Conservation (phyloP, 1,140 invertebrate species). For the Contarinia nasturtii region DNA sequence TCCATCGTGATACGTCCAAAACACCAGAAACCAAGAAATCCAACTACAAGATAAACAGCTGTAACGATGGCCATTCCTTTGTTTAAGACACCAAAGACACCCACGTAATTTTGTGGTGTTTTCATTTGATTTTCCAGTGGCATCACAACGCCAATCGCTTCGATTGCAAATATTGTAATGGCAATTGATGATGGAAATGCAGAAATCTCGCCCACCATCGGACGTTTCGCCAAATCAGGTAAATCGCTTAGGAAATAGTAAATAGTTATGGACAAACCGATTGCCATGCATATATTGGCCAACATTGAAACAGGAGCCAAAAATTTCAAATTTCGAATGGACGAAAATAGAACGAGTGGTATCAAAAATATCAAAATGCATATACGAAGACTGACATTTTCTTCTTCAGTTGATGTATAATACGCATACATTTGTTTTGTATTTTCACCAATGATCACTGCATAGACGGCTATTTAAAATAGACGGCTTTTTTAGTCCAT, state of each 20-base stretch:
- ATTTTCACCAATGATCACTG: conserved; percentile 57
- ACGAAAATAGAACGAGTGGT: conserved; percentile 51
- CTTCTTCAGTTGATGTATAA: conserved; percentile 24
- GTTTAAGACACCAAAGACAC: conserved; percentile 69
- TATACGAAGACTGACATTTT: conserved; percentile 28
- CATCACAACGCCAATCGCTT: conserved; percentile 62
- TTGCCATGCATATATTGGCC: conserved; percentile 57
- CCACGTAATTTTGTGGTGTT: conserved; percentile 60
- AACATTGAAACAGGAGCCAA: conserved; percentile 64
- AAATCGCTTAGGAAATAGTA: conserved; percentile 46
- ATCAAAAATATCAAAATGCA: conserved; percentile 38
- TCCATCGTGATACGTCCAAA: conserved; percentile 45
- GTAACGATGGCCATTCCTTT: conserved; percentile 74
- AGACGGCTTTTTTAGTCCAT: too few species aligned
- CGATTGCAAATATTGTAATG: conserved; percentile 62
- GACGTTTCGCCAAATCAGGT: conserved; percentile 23
- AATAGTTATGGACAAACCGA: conserved; percentile 58
- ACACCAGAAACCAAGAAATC: conserved; percentile 71
- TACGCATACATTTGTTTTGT: conserved; percentile 40
- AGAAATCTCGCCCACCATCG: conserved; percentile 21
- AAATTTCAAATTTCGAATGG: conserved; percentile 62
- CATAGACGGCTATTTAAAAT: too few species aligned
- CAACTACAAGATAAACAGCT: conserved; percentile 68
- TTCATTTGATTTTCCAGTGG: conserved; percentile 84
- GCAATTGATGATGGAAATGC: conserved; percentile 50